These are phyloP conservation scores for Astreopora myriophthalma DNA, from an alignment of 64 coral and sea anemone genomes.

Conservation along the genomic window DNA sequence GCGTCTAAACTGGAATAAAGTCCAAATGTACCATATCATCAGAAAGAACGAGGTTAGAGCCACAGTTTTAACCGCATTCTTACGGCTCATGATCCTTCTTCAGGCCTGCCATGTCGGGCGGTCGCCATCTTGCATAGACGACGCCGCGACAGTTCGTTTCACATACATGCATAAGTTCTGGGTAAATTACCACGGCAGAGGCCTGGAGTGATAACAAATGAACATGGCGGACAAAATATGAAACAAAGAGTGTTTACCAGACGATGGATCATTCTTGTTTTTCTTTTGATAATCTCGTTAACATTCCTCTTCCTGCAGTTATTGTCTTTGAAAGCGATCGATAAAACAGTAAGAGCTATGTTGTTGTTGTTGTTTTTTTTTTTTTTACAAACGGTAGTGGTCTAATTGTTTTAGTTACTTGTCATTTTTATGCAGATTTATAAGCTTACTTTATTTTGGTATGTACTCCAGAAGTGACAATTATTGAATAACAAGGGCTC, in stretches of 20 bases:
- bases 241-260: not conserved
- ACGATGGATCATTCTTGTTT: conserved; percentile 48
- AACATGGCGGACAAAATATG: conserved; percentile 31
- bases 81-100: not conserved
- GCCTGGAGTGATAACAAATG: not conserved
- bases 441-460: no score
- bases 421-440: no score
- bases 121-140: not conserved
- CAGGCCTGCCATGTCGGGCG: not conserved
- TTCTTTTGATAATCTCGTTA: conserved; percentile 43
- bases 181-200: not conserved
- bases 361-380: not conserved
- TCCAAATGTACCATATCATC: not conserved
- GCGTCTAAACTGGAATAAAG: not conserved
- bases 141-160: not conserved
- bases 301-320: conserved; percentile 58
- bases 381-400: no score
- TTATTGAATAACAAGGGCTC: no score
- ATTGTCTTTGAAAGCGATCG: conserved; percentile 56
- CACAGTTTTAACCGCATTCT: not conserved
- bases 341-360: conserved; percentile 30
- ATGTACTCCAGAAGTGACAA: no score
- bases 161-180: not conserved
- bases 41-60: not conserved
- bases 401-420: no score